Conservation (phyloP, 2,113 vertebrate genomes). For the Gobius niger region DNA sequence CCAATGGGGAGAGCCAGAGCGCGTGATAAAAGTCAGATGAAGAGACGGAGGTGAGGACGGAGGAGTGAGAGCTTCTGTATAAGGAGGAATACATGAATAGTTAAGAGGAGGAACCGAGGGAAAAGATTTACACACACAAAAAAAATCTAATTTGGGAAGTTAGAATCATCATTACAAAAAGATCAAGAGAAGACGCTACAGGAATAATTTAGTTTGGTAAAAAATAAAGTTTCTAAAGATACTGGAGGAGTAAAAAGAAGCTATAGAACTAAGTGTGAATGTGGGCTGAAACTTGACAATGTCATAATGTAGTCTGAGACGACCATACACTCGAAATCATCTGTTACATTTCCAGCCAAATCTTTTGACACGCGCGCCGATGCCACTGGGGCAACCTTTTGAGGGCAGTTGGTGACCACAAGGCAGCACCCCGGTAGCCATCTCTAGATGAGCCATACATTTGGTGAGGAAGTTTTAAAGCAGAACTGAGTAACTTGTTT, state of each 20-base stretch:
- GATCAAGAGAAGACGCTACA: conserved; percentile 1
- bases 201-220: background rate
- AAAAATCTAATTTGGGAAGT: conserved; percentile 3
- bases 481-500: too few species aligned
- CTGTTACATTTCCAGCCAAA: too few species aligned
- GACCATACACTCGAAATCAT: too few species aligned
- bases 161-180: background rate
- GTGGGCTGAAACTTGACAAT: background rate
- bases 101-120: background rate
- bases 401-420: too few species aligned
- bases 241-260: background rate
- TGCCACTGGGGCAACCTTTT: too few species aligned
- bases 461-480: too few species aligned
- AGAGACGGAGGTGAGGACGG: background rate
- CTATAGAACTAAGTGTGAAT: background rate
- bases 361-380: too few species aligned
- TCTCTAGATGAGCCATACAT: too few species aligned
- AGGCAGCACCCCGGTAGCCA: too few species aligned
- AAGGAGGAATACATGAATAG: conserved; percentile 9
- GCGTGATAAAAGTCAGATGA: background rate
- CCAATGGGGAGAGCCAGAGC: background rate
- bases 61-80: background rate
- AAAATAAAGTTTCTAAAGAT: background rate
- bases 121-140: background rate
- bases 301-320: too few species aligned